Base-by-base conservation (phyloP, 2,797 vertebrate species). In the Ispidina lecontei region DNA sequence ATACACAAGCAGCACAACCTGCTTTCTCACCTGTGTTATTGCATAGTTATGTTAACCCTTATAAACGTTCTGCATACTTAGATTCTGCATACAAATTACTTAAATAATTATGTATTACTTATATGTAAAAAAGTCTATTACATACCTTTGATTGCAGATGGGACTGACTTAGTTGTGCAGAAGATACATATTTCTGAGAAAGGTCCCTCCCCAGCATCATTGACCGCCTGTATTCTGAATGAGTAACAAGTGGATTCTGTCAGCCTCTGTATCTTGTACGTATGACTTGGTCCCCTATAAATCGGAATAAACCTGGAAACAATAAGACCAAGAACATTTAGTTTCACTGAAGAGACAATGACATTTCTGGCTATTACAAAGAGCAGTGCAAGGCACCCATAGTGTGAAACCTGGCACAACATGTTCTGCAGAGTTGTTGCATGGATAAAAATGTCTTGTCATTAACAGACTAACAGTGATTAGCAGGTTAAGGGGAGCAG, bases 211-310 rank as follows among this genome's bases (percentile, higher is more conserved):
- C 99, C 99, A 2, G 99, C 99, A 31, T 98, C 98, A 4, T 98
- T 99, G 55, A 98, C 95, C 0, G 99, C 98, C 97, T 99, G 99
- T 98, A 99, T 99, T 98, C 99, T 98, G 98, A 99, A 99, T 2
- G 98, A 98, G 98, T 99, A 99, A 96, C 98, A 98, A 20, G 98
- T 99, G 93, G 98, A 99, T 94, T 99, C 99, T 0, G 95, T 98
- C 97, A 99, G 96, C 62, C 99, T 98, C 96, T 99, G 99, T 73
- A 99, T 98, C 97, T 99, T 99, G 97, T 99, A 99, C 6, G 99
- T 99, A 96, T 99, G 99, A 96, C 99, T 99, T 80, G 99, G 99
- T 35, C 99, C 99, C 71, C 98, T 98, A 84, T 99, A 99, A 97
- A 99, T 98, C 0, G 98, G 98, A 95, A 99, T 97, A 94, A 99